These are phyloP conservation scores for Mirounga angustirostris DNA, from an alignment of 2,113 vertebrate genomes.

Conservation along the genomic window DNA sequence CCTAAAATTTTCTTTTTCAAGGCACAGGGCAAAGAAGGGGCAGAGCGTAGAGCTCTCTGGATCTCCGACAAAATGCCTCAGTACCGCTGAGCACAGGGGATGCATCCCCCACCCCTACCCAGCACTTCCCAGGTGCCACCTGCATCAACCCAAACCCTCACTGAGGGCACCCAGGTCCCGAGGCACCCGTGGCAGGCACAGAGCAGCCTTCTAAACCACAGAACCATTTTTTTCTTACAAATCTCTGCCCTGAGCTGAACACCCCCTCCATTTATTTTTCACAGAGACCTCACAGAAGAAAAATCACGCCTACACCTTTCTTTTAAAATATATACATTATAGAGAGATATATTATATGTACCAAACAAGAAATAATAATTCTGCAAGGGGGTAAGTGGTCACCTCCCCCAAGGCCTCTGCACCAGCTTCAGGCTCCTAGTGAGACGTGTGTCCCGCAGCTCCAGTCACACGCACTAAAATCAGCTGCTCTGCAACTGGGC, in stretches of 20 bases:
- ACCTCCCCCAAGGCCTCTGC: neutral
- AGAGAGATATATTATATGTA: fast-evolving
- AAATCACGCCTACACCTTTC: neutral
- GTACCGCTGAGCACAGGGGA: neutral
- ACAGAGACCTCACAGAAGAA: neutral
- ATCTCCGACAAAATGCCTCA: neutral
- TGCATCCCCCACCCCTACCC: fast-evolving
- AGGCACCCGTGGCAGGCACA: neutral
- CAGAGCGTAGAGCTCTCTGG: neutral
- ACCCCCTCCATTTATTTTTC: neutral
- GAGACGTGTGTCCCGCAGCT: fast-evolving
- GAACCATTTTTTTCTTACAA: neutral
- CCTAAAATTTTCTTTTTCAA: neutral
- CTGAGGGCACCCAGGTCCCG: fast-evolving
- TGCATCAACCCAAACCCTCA: too few species aligned
- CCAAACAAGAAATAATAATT: neutral
- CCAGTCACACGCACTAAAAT: neutral
- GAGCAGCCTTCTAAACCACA: neutral
- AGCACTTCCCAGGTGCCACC: neutral
- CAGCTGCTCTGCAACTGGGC: neutral
- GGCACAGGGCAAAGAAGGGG: neutral
- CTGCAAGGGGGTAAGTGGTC: neutral
- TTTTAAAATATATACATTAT: neutral
- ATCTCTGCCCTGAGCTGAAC: neutral
- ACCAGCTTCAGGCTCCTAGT: neutral